Evolutionary conservation across 2,113 vertebrate genomes (phyloP), one percentile per base, ranked within the genome.

Genomic region (Solea senegalensis): DNA sequence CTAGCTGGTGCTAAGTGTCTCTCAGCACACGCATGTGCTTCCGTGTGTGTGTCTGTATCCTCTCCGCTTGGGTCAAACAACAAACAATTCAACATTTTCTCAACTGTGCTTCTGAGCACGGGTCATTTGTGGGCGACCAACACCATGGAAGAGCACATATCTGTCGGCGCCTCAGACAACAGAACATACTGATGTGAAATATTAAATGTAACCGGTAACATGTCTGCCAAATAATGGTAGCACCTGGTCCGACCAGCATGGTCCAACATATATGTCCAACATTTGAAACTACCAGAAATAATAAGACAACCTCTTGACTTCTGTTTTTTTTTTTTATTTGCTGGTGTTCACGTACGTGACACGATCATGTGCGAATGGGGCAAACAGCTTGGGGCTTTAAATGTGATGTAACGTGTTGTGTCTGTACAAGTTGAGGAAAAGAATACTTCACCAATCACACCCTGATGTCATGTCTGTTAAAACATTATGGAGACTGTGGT

Each of bases 1-100:
- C 51, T 58, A 71, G 64, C 50, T 59, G 40, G 44, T 72, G 69
- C 49, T 63, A 72, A 72, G 43, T 48, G 21, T 63, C 46, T 50
- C 57, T 11, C 52, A 26, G 45, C 5, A 12, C 11, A 14, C 10
- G 4, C 4, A 13, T 13, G n/a, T 10, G 11, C 46, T 34, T 43
- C 28, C 59, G 10, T 67, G 56, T 41, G 16, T 43, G 9, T 16
- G 39, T 72, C 49, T 46, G 40, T 53, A 63, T 11, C 21, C 1
- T 58, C 15, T 64, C 28, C 68, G 58, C 12, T 26, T 58, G 41
- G 14, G 10, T 51, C 51, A 21, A 57, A 39, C 26, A 46, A 21
- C 5, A 28, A 46, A 44, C 10, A 44, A 44, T 44, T 4, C 4
- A 65, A 14, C 7, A 7, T 53, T 59, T 54, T 2, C 21, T 65